Conservation (phyloP, 2,113 vertebrate species). For the Malaclemys terrapin region DNA sequence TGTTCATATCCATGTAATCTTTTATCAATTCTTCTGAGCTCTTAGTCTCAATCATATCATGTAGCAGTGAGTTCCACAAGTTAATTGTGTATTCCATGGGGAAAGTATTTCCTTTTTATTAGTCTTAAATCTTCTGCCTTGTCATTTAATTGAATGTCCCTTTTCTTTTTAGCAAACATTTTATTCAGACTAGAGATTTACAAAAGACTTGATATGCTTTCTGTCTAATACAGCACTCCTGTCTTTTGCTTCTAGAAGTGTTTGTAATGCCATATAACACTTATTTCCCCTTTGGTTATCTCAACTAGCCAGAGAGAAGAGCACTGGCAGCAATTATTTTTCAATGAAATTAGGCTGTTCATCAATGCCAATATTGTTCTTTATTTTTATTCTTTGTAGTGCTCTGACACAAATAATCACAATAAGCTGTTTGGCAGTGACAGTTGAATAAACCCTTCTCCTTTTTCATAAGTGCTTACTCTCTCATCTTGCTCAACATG, state of each 20-base stretch:
- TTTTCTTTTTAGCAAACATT: background rate
- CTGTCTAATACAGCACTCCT: background rate
- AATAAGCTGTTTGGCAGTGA: background rate
- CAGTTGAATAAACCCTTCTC: background rate
- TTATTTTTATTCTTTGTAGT: background rate
- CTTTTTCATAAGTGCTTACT: background rate
- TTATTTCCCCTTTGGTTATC: constrained; percentile 22
- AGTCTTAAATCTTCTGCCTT: background rate
- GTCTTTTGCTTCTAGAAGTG: background rate
- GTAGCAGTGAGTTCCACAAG: background rate
- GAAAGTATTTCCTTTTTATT: background rate
- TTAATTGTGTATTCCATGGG: background rate
- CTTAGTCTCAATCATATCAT: background rate
- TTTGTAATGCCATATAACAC: background rate
- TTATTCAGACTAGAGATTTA: background rate
- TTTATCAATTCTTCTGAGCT: background rate
- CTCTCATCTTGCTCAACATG: background rate
- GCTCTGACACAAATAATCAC: background rate
- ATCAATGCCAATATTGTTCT: background rate
- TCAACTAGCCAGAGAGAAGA: background rate
- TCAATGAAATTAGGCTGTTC: background rate
- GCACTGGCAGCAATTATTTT: constrained; percentile 17
- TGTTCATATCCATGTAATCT: background rate
- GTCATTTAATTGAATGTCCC: background rate
- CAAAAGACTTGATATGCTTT: background rate